These are phyloP conservation scores for Geotrypetes seraphini DNA, from an alignment of 2,797 vertebrate species.

Conservation along the genomic window DNA sequence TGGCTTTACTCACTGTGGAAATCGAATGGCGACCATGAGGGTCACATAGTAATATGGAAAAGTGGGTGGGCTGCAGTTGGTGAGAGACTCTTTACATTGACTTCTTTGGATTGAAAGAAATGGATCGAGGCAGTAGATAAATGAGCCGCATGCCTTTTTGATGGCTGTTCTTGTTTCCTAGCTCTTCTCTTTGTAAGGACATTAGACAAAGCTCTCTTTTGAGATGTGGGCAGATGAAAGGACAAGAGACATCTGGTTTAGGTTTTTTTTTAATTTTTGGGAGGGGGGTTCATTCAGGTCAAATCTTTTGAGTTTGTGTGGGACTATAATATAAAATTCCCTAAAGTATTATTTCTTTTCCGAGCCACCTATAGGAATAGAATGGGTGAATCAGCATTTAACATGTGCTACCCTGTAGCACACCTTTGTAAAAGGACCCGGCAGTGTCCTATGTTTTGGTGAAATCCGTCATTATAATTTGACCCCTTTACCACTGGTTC, in stretches of 20 bases:
- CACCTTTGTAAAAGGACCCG: too few species aligned
- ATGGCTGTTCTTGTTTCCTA: conserved; percentile 12
- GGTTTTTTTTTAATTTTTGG: too few species aligned
- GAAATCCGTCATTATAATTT: conserved; percentile 15
- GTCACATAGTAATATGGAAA: conserved; percentile 2
- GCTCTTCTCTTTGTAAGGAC: conserved; percentile 8
- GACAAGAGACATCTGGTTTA: conserved; percentile 27
- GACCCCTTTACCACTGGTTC: conserved; percentile 19
- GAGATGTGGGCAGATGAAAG: conserved; percentile 25
- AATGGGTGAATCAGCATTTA: too few species aligned
- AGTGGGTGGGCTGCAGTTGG: background rate
- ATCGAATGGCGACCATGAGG: background rate
- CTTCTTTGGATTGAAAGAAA: too few species aligned
- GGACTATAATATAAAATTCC: too few species aligned
- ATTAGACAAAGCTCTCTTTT: conserved; percentile 21
- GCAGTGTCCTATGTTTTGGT: too few species aligned
- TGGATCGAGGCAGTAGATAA: conserved; percentile 2
- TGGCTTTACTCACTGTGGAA: background rate
- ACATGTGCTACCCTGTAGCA: too few species aligned
- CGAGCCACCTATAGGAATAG: too few species aligned
- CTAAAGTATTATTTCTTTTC: too few species aligned
- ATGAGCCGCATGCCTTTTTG: conserved; percentile 40
- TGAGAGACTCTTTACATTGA: conserved; percentile 4
- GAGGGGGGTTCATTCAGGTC: too few species aligned
- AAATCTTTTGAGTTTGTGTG: conserved; percentile 13